Evolutionary conservation across 2,888 invertebrate species (phyloP), one percentile per base, ranked within the genome.

Genomic region (Lathronympha strigana): DNA sequence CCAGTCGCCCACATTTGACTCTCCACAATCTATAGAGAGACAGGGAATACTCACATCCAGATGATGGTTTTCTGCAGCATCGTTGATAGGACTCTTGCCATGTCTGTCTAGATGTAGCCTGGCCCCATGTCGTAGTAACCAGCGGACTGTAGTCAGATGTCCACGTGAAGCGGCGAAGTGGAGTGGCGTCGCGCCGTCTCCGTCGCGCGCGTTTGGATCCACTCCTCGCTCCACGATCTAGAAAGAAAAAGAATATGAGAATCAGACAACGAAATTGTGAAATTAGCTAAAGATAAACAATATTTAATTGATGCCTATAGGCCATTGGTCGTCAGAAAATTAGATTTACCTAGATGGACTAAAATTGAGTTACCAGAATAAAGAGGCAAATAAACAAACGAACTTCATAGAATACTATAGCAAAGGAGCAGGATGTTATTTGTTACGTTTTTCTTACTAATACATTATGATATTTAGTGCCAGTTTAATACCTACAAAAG

Each of bases 21-120:
- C 11, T 2, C 33, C 4, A 6, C 6, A 21, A 25, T 25, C 17
- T 40, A 55, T 13, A 55, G 17, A n/a, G 28, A 25, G 28, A 57
- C 5, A 15, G 9, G 6, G 6, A 38, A 9, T n/a, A 19, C 75
- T 74, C 83, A 97, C 97, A 94, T 97, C 96, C 72, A 96, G 94
- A 80, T 97, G 97, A 81, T 97, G 97, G 79, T 97, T 96, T 81
- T 98, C 97, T 8, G 97, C 97, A 0, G 98, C 98, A 82, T 97
- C 97, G 80, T 97, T 97, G 71, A 98, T 95, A 4, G 98, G 97
- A 78, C 96, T 97, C 86, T 97, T 97, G 66, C 97, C 97, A 75
- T 96, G 96, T 78, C 97, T 95, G 86, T 98, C 98, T 69, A 96
- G 90, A 15, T 95, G 95, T 21, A 97, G 92, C 71, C 95, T 93